phyloP scores from a whole-genome alignment of 2,797 vertebrate genomes.

The Percopsis omiscomaycus region DNA sequence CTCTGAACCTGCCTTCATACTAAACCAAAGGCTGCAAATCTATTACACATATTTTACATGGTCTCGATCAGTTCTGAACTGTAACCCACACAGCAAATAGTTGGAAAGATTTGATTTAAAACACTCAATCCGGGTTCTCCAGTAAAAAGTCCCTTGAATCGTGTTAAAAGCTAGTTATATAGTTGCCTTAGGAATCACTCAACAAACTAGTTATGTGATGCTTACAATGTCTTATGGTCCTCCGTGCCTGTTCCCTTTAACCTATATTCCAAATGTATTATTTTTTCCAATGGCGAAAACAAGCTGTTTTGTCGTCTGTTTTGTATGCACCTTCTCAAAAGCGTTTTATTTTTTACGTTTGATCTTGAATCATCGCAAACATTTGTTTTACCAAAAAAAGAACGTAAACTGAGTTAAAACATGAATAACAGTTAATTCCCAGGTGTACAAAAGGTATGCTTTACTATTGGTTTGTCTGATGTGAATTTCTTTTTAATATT shows the following conservation, averaged over 20 bases:
- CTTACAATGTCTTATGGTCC: constrained; percentile 72
- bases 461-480: constrained; percentile 66
- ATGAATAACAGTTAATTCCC: constrained; percentile 61
- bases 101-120: constrained; percentile 13
- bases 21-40: constrained; percentile 58
- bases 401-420: constrained; percentile 35
- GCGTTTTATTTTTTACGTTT: constrained; percentile 68
- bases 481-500: constrained; percentile 74
- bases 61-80: constrained; percentile 2
- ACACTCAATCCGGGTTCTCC: constrained; percentile 7
- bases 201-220: constrained; percentile 62
- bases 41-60: background rate
- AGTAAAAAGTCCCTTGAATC: constrained; percentile 24
- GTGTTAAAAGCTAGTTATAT: constrained; percentile 27
- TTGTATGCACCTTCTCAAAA: constrained; percentile 64
- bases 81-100: constrained; percentile 20
- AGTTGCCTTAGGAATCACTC: constrained; percentile 61
- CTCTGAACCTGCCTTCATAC: constrained; percentile 47
- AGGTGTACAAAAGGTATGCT: constrained; percentile 66
- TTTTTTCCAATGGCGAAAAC: constrained; percentile 36
- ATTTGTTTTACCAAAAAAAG: constrained; percentile 71
- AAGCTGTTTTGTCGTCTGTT: constrained; percentile 37
- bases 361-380: constrained; percentile 56
- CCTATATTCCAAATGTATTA: constrained; percentile 54
- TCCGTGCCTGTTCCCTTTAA: constrained; percentile 75